Base-by-base conservation (phyloP, 2,888 invertebrate species). In the Ptilodon capucinus region DNA sequence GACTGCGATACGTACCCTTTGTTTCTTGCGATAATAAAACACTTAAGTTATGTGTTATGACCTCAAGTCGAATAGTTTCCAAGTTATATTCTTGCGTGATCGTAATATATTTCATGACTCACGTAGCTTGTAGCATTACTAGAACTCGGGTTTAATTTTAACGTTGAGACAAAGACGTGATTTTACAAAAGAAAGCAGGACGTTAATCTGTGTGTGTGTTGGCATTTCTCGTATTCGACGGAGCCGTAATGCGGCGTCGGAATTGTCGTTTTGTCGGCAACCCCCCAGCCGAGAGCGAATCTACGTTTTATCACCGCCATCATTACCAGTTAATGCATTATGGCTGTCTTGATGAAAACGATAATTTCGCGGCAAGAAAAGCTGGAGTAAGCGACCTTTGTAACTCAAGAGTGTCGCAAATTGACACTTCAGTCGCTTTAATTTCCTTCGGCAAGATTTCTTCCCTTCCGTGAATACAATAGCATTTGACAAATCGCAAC, bases 31-130 rank as follows among this genome's bases (percentile, higher is more conserved):
- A 55, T 68, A 68, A 68, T 80, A 76, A 80, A 77, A 76, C 65
- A 68, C 51, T 52, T 64, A 71, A 75, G 76, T 77, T 79, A 76
- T 76, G 71, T 73, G 67, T 71, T 74, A 71, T 73, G 71, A 76
- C 77, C 73, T 70, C 57, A 74, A 68, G 65, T 73, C 67, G 68
- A 76, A 75, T 74, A 73, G 73, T 76, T 80, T 73, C 72, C 61
- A 57, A 77, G 73, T 70, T 65, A 67, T 58, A 60, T 61, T 71
- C 58, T 65, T 66, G 64, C 58, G 66, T 66, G 64, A 70, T 73
- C 65, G 66, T 48, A 59, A 60, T 63, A 57, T 63, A 51, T 65
- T 74, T 71, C 76, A 76, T 78, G 79, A 81, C 61, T 77, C 76
- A 81, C 62, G 61, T 67, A 58, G 53, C 45, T 53, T 47, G 32